phyloP scores from a whole-genome alignment of 2,797 vertebrate species.

The Spondyliosoma cantharus region DNA sequence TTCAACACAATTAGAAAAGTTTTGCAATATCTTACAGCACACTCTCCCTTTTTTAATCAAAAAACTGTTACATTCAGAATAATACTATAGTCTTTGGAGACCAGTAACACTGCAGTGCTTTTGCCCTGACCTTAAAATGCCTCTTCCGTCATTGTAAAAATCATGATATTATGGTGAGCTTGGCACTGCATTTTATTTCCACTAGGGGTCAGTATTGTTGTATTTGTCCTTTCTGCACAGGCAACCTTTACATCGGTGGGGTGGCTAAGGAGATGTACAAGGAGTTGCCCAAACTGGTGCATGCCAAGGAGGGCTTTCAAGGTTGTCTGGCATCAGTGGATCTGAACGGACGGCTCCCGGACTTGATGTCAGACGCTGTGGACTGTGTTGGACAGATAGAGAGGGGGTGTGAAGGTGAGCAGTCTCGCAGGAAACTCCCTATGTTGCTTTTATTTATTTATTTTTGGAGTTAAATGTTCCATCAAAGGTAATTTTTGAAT shows the following conservation, averaged over 20 bases:
- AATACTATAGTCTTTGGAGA: not conserved
- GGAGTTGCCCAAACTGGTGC: slow-evolving; percentile 94
- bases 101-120: not conserved
- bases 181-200: slow-evolving; percentile 39
- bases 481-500: not conserved
- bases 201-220: slow-evolving; percentile 77
- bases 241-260: slow-evolving; percentile 93
- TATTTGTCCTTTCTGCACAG: slow-evolving; percentile 76
- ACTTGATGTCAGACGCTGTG: slow-evolving; percentile 95
- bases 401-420: slow-evolving; percentile 96
- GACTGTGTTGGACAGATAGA: slow-evolving; percentile 97
- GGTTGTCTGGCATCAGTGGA: slow-evolving; percentile 96
- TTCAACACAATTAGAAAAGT: not conserved
- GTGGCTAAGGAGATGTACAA: slow-evolving; percentile 96
- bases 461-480: not conserved
- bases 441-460: slow-evolving; percentile 2
- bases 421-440: not conserved
- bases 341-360: slow-evolving; percentile 94
- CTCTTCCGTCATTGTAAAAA: not conserved
- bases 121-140: not conserved
- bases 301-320: slow-evolving; percentile 96
- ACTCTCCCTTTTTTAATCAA: no score
- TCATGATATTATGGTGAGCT: not conserved
- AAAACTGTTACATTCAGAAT: not conserved
- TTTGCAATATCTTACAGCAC: not conserved